Base-by-base conservation (phyloP, 2,113 vertebrate genomes). In the Formicarius rufipectus region DNA sequence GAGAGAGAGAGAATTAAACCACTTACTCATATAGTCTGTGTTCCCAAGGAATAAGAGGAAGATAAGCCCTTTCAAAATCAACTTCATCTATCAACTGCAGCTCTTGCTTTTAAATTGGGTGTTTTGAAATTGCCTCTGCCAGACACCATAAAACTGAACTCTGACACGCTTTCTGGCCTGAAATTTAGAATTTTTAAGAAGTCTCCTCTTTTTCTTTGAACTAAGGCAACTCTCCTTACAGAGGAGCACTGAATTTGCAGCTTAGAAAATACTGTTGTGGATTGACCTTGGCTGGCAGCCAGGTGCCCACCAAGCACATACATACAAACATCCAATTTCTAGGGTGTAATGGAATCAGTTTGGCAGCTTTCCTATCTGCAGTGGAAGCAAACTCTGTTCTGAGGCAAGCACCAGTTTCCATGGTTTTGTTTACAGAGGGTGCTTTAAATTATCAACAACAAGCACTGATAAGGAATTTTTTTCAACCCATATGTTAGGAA, bases 1-100 rank as follows among this genome's bases (percentile, higher is more conserved):
- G 27, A 64, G 45, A 45, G 30, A 35, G 25, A 60, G 35, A 64
- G 39, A 92, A 85, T 92, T 60, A 86, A 72, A 90, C 40, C 40
- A 44, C 69, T 88, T 68, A 40, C 8, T 89, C 49, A 55, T 47
- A 22, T 69, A 58, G 23, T 74, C 59, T 28, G 18, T 78, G 55
- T 66, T 88, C 62, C 50, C 67, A 56, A 44, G 52, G 79, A 60
- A 30, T 50, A 63, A 14, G 6, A 53, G 60, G 63, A 93, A 47
- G 37, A 73, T 9, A 88, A 85, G 12, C 9, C 28, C n/a, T 62
- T 95, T 84, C n/a, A 90, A 88, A 96, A 83, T 80, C 63, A 63
- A 6, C 31, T 44, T 87, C 62, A 55, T 86, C 40, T 63, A 4
- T 60, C 87, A 76, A 2, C 47, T 76, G 27, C 63, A 76, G 39